Evolutionary conservation across 1,140 invertebrate genomes (phyloP), one percentile per base, ranked within the genome.

Genomic region (Nasonia vitripennis): DNA sequence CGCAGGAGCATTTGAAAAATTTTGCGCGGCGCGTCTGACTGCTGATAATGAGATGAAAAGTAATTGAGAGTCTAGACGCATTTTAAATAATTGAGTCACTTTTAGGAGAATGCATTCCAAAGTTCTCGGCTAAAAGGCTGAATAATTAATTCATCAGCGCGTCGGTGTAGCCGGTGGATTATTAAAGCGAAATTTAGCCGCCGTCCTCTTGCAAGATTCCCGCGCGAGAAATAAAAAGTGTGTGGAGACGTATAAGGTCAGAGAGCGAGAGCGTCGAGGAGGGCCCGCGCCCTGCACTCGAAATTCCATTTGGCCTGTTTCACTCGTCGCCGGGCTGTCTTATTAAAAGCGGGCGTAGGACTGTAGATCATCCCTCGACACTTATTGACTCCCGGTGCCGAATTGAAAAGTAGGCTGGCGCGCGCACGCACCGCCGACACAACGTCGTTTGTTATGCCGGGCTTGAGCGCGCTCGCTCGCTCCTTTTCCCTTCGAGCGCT

Each of bases 321-420:
- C 86, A 85, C 84, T 89, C 6, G n/a, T 70, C 78, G 74, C 81
- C 85, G 78, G 74, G 77, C 31, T 75, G 86, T 77, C 89, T 92
- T 91, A 92, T 91, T 92, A 92, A 83, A 83, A 75, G 31, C 9
- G 12, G 48, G 11, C 89, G 67, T 68, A 80, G 70, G 80, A 78
- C 88, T 87, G 89, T 92, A 92, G 85, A 91, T 92, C 91, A 92
- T 92, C 87, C 90, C 87, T 88, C 90, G 91, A 92, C 91, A 91
- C 91, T 92, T 91, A 92, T 92, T 92, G 91, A 92, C 91, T 91
- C 89, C 89, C 88, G 88, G 86, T 84, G 86, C 83, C 88, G 87
- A 91, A 92, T 91, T 91, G 91, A 91, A 92, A 92, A 92, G 91
- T 92, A 91, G 90, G 89, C 87, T 87, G 87, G 88, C 34, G 68